Evolutionary conservation across 1,140 invertebrate species (phyloP).

Genomic region (Orchestia grillus): DNA sequence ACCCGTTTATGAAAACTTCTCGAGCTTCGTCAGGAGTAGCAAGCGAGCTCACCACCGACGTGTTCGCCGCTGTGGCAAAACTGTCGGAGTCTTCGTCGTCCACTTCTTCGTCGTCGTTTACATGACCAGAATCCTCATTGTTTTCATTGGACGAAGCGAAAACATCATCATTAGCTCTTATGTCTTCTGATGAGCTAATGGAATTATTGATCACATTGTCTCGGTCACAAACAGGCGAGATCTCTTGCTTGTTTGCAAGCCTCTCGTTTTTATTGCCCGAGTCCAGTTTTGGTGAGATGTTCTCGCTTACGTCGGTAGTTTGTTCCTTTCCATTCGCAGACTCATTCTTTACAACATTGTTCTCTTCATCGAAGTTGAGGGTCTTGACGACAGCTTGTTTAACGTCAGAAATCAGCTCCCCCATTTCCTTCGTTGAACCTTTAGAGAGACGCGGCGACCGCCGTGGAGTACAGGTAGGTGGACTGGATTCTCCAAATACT

Average conservation of each 20-base stretch:
- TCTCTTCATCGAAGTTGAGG: not conserved
- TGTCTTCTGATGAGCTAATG: not conserved
- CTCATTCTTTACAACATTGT: not conserved
- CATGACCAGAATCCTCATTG: conserved; percentile 22
- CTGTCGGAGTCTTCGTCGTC: conserved; percentile 9
- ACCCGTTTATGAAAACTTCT: conserved; percentile 18
- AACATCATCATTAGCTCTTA: not conserved
- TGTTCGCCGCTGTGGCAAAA: conserved; percentile 3
- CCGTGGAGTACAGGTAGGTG: not conserved
- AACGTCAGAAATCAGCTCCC: not conserved
- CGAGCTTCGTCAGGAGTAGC: not conserved
- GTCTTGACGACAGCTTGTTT: not conserved
- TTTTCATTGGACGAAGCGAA: not conserved
- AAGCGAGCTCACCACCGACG: not conserved
- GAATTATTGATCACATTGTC: not conserved
- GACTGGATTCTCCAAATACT: not conserved
- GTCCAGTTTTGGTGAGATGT: not conserved
- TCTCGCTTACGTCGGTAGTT: not conserved
- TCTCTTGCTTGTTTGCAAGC: not conserved
- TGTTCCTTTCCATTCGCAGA: not conserved
- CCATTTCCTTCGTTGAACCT: not conserved
- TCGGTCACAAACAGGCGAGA: not conserved
- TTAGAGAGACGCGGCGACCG: not conserved
- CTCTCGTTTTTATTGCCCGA: not conserved
- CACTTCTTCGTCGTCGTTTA: not conserved